Evolutionary conservation across 2,888 invertebrate species (phyloP).

Genomic region (Lithophane leautieri): DNA sequence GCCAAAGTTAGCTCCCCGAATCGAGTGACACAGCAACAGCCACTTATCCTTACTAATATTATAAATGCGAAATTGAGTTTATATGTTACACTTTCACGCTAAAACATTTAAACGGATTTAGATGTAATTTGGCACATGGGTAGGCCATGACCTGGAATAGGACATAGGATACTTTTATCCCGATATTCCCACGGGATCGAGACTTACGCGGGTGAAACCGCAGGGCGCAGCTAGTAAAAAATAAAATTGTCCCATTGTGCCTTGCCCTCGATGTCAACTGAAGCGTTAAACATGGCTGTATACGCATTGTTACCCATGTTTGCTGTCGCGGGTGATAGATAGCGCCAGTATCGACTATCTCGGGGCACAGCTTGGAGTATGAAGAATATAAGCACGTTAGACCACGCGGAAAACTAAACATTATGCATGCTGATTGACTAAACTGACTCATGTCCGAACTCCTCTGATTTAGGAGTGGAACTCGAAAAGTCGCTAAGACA

Average conservation of each 20-base stretch:
- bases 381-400: too few species aligned
- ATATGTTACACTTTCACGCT: too few species aligned
- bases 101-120: too few species aligned
- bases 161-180: too few species aligned
- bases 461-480: background rate
- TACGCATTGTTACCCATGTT: constrained; percentile 60
- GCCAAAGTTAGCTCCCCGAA: background rate
- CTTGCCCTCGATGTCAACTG: constrained; percentile 40
- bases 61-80: too few species aligned
- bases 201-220: too few species aligned
- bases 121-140: too few species aligned
- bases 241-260: background rate
- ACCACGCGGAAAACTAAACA: background rate
- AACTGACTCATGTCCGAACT: background rate
- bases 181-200: too few species aligned
- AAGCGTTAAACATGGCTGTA: constrained; percentile 50
- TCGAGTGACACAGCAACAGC: too few species aligned
- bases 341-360: constrained; percentile 49
- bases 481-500: background rate
- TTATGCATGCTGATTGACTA: background rate
- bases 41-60: too few species aligned
- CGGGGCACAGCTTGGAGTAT: constrained; percentile 8
- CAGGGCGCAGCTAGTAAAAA: constrained; percentile 14
- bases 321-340: constrained; percentile 61
- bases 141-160: too few species aligned